Conservation (phyloP, 2,797 vertebrate species). For the Phaenicophaeus curvirostris region DNA sequence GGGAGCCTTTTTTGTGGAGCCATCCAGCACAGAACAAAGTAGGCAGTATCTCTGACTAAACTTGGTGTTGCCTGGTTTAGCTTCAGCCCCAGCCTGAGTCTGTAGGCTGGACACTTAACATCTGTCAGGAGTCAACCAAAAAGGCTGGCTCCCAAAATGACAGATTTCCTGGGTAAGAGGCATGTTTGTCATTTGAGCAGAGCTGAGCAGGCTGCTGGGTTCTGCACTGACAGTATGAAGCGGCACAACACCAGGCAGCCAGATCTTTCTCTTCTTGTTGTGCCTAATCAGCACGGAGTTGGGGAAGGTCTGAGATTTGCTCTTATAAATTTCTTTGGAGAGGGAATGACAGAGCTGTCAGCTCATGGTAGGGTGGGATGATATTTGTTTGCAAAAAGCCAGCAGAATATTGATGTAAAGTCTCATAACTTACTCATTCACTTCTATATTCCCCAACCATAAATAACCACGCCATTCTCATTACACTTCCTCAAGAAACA, state of each 20-base stretch:
- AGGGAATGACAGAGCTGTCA: neutral
- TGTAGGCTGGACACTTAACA: neutral
- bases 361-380: neutral
- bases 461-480: neutral
- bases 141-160: neutral
- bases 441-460: neutral
- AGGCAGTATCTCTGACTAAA: neutral
- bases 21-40: neutral
- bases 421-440: neutral
- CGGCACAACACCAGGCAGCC: neutral
- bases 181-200: rapidly evolving
- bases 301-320: neutral
- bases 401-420: neutral
- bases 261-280: neutral
- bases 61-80: neutral
- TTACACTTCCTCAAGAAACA: neutral
- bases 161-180: neutral
- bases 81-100: neutral
- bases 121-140: neutral
- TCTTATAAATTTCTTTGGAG: neutral
- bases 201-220: neutral
- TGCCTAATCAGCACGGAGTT: neutral
- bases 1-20: neutral
- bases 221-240: neutral
- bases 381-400: neutral